Evolutionary conservation across 1,140 invertebrate species (phyloP), one percentile per base, ranked within the genome.

Genomic region (Hycleus phaleratus): DNA sequence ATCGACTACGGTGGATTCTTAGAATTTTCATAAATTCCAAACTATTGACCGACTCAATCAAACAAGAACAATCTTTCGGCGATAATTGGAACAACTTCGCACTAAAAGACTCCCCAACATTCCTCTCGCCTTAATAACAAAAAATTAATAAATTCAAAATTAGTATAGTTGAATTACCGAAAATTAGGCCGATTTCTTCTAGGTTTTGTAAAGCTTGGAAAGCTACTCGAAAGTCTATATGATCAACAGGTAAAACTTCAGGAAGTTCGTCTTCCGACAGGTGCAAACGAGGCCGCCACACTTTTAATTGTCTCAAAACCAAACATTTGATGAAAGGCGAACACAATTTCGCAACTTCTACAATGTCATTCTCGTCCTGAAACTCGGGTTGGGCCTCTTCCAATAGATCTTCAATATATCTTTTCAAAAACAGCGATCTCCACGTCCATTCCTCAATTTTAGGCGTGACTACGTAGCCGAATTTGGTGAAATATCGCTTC

Each of bases 341-440:
- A 38, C 60, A 66, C 18, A 74, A 45, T 26, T 58, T 64, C 11
- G 68, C 57, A 8, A 71, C 65, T 26, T 71, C 66, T 26, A 60
- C 61, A 56, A 75, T 65, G 11, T 63, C 61, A 32, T 70, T 65
- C 58, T 72, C 72, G 59, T 75, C 72, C 10, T 64, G 62, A 44
- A 71, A 68, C 48, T 73, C 63, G 0, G 73, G 71, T 53, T 74
- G 54, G 0, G 71, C 70, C 10, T 69, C 47, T 62, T 74, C 72
- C 3, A 73, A 51, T 8, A 71, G 38, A 49, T 72, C 56, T 58
- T 68, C 68, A 8, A 74, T 57, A 49, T 73, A 59, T 47, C 66
- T 62, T 49, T 75, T 72, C 3, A 73, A 47, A 49, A 69, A 74
- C 24, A 70, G 51, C 38, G 62, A 59, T 66, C 71, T 73, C 71